These are phyloP conservation scores for Psephotus haematonotus DNA, from an alignment of 2,113 vertebrate genomes.

Conservation along the genomic window DNA sequence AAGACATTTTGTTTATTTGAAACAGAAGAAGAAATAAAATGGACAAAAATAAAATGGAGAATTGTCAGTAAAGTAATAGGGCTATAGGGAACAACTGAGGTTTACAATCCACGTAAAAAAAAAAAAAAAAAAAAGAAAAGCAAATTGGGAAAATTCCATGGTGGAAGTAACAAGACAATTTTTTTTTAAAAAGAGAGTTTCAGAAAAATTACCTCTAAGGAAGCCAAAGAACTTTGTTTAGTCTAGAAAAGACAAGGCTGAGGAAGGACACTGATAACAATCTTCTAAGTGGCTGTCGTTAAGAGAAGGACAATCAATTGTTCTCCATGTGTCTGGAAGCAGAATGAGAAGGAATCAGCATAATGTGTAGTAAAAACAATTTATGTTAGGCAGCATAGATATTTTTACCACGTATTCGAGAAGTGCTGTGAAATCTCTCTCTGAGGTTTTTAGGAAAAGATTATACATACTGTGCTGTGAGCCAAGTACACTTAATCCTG, in stretches of 20 bases:
- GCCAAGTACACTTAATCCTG: not conserved
- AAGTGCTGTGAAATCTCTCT: not conserved
- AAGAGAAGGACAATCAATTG: not conserved
- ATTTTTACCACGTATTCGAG: not conserved
- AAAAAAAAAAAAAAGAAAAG: not conserved
- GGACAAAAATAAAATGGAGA: not conserved
- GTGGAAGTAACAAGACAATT: not conserved
- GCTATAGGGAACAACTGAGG: not conserved
- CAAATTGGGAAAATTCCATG: not conserved
- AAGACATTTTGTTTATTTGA: not conserved
- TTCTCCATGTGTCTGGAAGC: not conserved
- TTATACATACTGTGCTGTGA: not conserved
- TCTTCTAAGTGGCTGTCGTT: not conserved
- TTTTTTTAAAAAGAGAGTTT: not conserved
- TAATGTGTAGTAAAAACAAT: not conserved
- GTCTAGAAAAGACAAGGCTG: not conserved
- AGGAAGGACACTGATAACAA: not conserved
- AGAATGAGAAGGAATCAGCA: not conserved
- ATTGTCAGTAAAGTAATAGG: not conserved
- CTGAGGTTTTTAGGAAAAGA: not conserved
- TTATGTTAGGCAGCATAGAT: not conserved
- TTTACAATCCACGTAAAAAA: not conserved
- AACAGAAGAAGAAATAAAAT: not conserved
- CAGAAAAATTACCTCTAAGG: not conserved
- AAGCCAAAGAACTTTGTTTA: constrained; percentile 18